A percentile compares a stretch with the other conserved stretches of the same genome.
phyloP scores from a whole-genome alignment of 2,888 invertebrate genomes.

The Apodemia hepburni region DNA sequence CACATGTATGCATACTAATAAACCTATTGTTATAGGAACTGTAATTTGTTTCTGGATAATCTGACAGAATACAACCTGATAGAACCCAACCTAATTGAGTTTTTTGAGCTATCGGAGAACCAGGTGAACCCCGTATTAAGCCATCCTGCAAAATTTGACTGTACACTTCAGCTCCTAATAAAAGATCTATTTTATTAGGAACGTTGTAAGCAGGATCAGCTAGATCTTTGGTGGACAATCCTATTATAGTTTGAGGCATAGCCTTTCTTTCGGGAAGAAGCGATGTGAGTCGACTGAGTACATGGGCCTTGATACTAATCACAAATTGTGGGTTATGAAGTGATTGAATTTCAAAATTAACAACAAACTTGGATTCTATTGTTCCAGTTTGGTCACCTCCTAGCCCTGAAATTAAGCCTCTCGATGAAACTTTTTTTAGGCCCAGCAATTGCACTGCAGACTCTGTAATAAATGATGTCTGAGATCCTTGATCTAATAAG shows the following conservation, averaged over 20 bases:
- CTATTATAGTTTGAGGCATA: not conserved
- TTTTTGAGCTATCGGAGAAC: slow-evolving; percentile 30
- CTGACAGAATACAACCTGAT: slow-evolving; percentile 26
- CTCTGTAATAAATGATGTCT: slow-evolving; percentile 25
- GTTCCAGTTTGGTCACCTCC: slow-evolving; percentile 13
- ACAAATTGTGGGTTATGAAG: not conserved
- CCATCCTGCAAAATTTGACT: slow-evolving; percentile 31
- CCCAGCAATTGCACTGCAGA: slow-evolving; percentile 18
- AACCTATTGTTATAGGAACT: not conserved
- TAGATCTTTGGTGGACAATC: not conserved
- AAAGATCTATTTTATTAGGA: slow-evolving; percentile 7
- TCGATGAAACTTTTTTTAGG: slow-evolving; percentile 13
- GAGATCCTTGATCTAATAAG: slow-evolving; percentile 33
- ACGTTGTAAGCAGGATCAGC: slow-evolving; percentile 7
- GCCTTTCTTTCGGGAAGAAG: slow-evolving; percentile 11
- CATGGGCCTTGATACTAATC: not conserved
- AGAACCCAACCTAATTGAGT: slow-evolving; percentile 35
- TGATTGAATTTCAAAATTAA: slow-evolving; percentile 1
- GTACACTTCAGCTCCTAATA: slow-evolving; percentile 28
- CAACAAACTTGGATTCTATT: slow-evolving; percentile 7
- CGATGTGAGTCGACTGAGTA: slow-evolving; percentile 2
- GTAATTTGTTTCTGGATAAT: not conserved
- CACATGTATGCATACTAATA: slow-evolving; percentile 19
- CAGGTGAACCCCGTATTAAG: slow-evolving; percentile 24
- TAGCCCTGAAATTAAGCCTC: slow-evolving; percentile 14